Evolutionary conservation across 2,113 vertebrate genomes (phyloP).

Genomic region (Trachemys scripta): DNA sequence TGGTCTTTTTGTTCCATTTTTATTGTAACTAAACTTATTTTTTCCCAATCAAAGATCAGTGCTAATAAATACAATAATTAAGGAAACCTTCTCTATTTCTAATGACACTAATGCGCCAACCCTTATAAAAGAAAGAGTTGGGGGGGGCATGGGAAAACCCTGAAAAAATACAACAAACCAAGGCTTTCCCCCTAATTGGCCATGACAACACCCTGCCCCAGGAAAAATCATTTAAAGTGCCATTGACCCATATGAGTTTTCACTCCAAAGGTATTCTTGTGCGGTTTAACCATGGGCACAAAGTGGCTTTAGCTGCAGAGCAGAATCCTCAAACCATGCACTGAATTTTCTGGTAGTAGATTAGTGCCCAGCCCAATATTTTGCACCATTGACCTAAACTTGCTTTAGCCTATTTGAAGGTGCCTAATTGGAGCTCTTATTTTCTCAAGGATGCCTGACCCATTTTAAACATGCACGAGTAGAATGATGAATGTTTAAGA

Average conservation of each 20-base stretch:
- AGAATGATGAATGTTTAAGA: background rate
- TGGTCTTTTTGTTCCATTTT: background rate
- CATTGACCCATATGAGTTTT: background rate
- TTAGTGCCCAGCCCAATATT: background rate
- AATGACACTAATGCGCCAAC: background rate
- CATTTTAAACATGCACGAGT: background rate
- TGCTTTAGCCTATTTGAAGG: background rate
- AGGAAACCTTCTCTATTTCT: background rate
- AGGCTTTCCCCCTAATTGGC: background rate
- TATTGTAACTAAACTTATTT: background rate
- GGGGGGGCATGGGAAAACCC: background rate
- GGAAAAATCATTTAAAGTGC: background rate
- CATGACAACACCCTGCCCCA: background rate
- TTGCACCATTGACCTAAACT: background rate
- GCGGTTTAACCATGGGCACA: background rate
- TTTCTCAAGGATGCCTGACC: background rate
- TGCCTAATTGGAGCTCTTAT: background rate
- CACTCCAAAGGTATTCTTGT: background rate
- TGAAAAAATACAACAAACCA: background rate
- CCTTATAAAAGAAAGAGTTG: background rate
- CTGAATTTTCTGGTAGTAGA: background rate
- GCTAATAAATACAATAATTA: background rate
- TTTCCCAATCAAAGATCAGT: background rate
- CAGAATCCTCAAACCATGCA: background rate
- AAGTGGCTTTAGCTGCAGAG: background rate